Evolutionary conservation across 1,140 invertebrate species (phyloP).

Genomic region (Diplogasteroides magnus): DNA sequence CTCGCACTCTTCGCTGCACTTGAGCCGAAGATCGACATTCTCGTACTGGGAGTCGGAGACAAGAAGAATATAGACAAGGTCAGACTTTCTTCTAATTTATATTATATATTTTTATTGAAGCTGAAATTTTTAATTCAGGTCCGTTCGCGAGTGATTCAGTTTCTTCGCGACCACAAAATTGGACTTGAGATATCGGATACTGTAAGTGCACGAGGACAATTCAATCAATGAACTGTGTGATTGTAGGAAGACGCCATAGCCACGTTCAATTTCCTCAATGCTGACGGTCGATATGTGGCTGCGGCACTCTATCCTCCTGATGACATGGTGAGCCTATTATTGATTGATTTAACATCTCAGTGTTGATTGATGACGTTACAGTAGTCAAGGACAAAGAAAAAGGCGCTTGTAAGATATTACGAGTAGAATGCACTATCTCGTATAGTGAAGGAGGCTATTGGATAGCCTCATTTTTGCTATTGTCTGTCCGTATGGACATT

Average conservation of each 20-base stretch:
- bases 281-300: slow-evolving; percentile 70
- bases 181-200: slow-evolving; percentile 70
- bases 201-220: slow-evolving; percentile 41
- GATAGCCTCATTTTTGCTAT: no score
- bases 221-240: background rate
- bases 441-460: no score
- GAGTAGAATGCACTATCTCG: no score
- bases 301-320: slow-evolving; percentile 72
- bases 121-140: slow-evolving; percentile 11
- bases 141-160: slow-evolving; percentile 58
- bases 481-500: no score
- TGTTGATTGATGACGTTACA: no score
- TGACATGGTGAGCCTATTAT: slow-evolving; percentile 40
- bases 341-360: no score
- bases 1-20: slow-evolving; percentile 71
- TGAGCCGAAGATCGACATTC: slow-evolving; percentile 76
- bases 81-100: no score
- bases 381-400: no score
- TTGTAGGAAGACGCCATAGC: slow-evolving; percentile 67
- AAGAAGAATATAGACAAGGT: slow-evolving; percentile 49
- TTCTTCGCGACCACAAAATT: slow-evolving; percentile 63
- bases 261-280: slow-evolving; percentile 76
- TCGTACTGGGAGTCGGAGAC: slow-evolving; percentile 73
- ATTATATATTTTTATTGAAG: background rate
- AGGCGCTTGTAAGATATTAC: no score